Percentiles rank a stretch among this genome's conserved stretches.
phyloP scores from a whole-genome alignment of 2,888 invertebrate genomes.

The Agrochola lota region DNA sequence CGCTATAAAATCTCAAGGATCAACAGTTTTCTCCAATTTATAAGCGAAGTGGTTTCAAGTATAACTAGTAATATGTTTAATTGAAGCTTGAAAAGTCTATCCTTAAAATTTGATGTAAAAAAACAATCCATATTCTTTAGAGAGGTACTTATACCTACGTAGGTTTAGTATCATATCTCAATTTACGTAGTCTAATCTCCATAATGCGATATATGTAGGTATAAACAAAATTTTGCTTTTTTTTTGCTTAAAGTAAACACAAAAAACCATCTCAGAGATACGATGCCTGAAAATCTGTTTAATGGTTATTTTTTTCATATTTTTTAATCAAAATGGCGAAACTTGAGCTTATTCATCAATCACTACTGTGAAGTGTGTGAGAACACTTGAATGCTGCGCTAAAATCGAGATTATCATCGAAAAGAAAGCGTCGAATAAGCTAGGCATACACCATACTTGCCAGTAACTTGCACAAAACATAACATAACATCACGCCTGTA shows the following conservation, averaged over 20 bases:
- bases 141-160: not conserved
- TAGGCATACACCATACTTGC: not conserved
- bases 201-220: conserved; percentile 8
- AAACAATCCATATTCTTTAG: conserved; percentile 7
- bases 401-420: conserved; percentile 6
- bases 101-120: not conserved
- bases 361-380: conserved; percentile 32
- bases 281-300: not conserved
- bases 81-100: conserved; percentile 2
- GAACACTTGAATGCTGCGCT: not conserved
- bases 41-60: conserved; percentile 12
- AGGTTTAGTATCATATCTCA: conserved; percentile 12
- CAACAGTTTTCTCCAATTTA: not conserved
- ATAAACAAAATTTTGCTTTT: conserved; percentile 12
- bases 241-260: conserved; percentile 21
- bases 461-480: not conserved
- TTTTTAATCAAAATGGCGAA: conserved; percentile 32
- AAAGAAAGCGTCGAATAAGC: not conserved
- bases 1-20: conserved; percentile 2
- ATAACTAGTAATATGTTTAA: not conserved
- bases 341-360: conserved; percentile 50
- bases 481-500: not conserved
- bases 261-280: conserved; percentile 19
- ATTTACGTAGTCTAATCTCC: conserved; percentile 24
- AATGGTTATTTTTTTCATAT: conserved; percentile 17